Conservation (phyloP, 2,888 invertebrate genomes). For the Protophormia terraenovae region DNA sequence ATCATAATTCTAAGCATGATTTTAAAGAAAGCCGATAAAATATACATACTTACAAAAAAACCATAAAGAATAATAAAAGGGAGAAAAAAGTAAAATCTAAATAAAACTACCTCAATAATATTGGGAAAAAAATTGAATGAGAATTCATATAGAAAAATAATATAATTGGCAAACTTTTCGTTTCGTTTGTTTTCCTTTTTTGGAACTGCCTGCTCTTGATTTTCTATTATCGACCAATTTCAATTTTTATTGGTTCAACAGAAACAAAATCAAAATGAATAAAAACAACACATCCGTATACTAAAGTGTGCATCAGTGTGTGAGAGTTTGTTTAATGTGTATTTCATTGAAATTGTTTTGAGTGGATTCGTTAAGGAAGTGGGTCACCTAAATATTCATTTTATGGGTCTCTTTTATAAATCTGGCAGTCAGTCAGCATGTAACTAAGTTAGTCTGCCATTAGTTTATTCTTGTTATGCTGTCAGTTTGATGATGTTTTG, state of each 20-base stretch:
- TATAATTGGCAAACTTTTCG: slow-evolving; percentile 42
- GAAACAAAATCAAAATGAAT: neutral
- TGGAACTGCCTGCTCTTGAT: slow-evolving; percentile 6
- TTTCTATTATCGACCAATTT: slow-evolving; percentile 22
- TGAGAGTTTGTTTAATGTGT: neutral
- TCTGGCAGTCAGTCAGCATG: neutral
- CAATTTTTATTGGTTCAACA: slow-evolving; percentile 17
- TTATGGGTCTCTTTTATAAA: slow-evolving; percentile 1
- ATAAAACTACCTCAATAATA: slow-evolving; percentile 16
- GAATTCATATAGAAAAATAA: neutral
- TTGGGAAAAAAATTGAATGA: slow-evolving; percentile 4
- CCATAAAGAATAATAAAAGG: neutral
- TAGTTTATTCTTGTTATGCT: neutral
- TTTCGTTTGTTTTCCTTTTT: slow-evolving; percentile 13
- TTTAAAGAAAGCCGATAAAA: slow-evolving; percentile 1
- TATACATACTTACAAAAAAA: neutral
- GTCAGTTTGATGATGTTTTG: neutral
- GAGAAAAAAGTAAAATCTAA: neutral
- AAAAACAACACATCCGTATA: neutral
- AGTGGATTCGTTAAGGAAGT: slow-evolving; percentile 27
- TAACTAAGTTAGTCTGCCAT: neutral
- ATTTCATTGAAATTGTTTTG: slow-evolving; percentile 1
- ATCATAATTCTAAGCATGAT: slow-evolving; percentile 44
- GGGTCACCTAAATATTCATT: slow-evolving; percentile 48
- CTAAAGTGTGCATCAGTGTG: neutral